phyloP scores from a whole-genome alignment of 64 coral and sea anemone species.

The Montipora cactus region DNA sequence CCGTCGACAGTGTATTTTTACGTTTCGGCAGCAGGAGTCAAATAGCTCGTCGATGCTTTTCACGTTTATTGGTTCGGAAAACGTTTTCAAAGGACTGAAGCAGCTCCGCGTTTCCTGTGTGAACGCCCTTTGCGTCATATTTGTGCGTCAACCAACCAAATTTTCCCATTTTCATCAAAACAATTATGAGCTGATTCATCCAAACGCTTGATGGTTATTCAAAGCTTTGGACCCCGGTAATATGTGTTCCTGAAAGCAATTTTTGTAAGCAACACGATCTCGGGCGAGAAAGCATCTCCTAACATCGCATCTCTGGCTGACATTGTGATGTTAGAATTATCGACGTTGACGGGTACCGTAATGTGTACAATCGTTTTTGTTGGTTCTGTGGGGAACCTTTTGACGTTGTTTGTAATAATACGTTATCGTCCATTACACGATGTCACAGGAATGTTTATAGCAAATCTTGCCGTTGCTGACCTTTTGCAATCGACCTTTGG shows the following conservation, averaged over 20 bases:
- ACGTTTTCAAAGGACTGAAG: no score
- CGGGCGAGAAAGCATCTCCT: neutral
- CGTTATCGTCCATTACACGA: conserved; percentile 58
- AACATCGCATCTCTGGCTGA: neutral
- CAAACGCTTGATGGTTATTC: no score
- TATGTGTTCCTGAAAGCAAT: no score
- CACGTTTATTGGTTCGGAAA: no score
- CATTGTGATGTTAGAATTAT: neutral
- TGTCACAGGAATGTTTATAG: conserved; percentile 61
- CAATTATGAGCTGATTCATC: no score
- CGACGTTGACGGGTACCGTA: neutral
- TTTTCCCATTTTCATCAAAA: no score
- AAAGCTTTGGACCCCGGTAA: no score
- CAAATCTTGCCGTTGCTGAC: conserved; percentile 77
- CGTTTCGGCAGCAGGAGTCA: no score
- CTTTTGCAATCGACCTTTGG: conserved; percentile 63
- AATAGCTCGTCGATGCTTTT: neutral
- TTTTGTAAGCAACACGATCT: neutral
- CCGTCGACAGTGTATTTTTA: no score
- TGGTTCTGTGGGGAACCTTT: conserved; percentile 54
- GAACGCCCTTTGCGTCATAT: no score
- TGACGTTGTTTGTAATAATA: conserved; percentile 53
- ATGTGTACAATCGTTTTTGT: conserved; percentile 42
- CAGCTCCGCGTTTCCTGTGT: no score
- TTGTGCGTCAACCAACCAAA: no score